These are phyloP conservation scores for Cydia fagiglandana DNA, from an alignment of 1,140 invertebrate species.

Conservation along the genomic window DNA sequence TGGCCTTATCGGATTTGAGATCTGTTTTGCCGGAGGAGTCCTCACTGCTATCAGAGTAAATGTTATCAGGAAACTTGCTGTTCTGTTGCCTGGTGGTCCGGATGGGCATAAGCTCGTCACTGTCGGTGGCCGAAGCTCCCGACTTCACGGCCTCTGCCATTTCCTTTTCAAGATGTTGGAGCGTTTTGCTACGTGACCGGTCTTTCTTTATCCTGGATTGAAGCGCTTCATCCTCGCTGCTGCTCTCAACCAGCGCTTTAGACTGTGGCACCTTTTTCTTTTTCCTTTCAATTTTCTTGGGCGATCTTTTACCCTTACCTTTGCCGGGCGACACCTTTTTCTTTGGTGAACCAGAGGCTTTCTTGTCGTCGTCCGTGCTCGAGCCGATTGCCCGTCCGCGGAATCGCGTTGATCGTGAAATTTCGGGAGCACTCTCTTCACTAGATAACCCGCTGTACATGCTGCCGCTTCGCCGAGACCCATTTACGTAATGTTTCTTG, in stretches of 20 bases:
- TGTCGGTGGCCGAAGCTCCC: constrained; percentile 84
- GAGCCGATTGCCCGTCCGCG: constrained; percentile 68
- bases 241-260: constrained; percentile 78
- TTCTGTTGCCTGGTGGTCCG: constrained; percentile 70
- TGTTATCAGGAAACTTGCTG: constrained; percentile 80
- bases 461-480: constrained; percentile 83
- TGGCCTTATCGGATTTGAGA: constrained; percentile 69
- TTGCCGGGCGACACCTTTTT: constrained; percentile 72
- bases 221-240: constrained; percentile 80
- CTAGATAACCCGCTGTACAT: constrained; percentile 85
- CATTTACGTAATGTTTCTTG: constrained; percentile 88
- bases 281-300: constrained; percentile 69
- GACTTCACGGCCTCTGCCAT: constrained; percentile 73
- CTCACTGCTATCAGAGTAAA: constrained; percentile 87
- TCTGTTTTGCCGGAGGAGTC: constrained; percentile 69
- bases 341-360: constrained; percentile 59
- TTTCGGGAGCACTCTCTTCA: constrained; percentile 79
- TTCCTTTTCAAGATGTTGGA: constrained; percentile 87
- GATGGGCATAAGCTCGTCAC: constrained; percentile 86
- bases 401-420: constrained; percentile 69
- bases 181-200: constrained; percentile 79
- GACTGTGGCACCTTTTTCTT: constrained; percentile 72
- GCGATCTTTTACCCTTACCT: constrained; percentile 62
- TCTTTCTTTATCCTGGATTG: constrained; percentile 78
- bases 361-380: constrained; percentile 77